Base-by-base conservation (phyloP, 2,888 invertebrate genomes). In the Dascillus cervinus region DNA sequence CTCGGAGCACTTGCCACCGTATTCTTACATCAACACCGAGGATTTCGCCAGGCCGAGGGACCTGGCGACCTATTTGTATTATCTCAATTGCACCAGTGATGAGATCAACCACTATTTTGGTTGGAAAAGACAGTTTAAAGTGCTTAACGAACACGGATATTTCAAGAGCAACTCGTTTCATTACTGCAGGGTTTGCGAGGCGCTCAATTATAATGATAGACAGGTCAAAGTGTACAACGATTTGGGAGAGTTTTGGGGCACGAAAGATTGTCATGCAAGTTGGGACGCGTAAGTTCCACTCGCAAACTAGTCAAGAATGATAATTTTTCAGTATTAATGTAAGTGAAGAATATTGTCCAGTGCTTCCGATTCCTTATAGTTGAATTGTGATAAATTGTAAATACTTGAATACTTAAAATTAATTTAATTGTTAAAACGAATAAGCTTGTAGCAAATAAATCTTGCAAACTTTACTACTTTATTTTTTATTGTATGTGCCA, bases 81-180 rank as follows among this genome's bases (percentile, higher is more conserved):
- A 63, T 31, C 58, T 82, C 25, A 66, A 71, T 35, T 44, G 46
- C 5, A 57, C 68, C 2, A 46, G 58, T 4, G 56, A 52, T 1
- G 63, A 69, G 10, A 66, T 63, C 41, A 42, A 66, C 14, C 48
- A 55, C 1, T 76, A 67, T 43, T 79, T 78, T 40, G 46, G 58
- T 28, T 82, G 82, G 82, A 71, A 77, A 34, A 61, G 58, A 11
- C 34, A 69, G 34, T 81, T 72, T 50, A 50, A 64, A 34, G 64
- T 78, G 1, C 29, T 70, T 0, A 79, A 80, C 44, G 80, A 82
- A 47, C 80, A 82, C 50, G 81, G 80, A 0, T 81, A 77, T 52
- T 80, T 79, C 47, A 69, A 72, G 8, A 69, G 72, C 1, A 58
- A 58, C 5, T 75, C 77, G 1, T 64, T 58, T 29, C 79, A 80